Conservation (phyloP, 1,140 invertebrate species). For the Diachasma alloeum region DNA sequence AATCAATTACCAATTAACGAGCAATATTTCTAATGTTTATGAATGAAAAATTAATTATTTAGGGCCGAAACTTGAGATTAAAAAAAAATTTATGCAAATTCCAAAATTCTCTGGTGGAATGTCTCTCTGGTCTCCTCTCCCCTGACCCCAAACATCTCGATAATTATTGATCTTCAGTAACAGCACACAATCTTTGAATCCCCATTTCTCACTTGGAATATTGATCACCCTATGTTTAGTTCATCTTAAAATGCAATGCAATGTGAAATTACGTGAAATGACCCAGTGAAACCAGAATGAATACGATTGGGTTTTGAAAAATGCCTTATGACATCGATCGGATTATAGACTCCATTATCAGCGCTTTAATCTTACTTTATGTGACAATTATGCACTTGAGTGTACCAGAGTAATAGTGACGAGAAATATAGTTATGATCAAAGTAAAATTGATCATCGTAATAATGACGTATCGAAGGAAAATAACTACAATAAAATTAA, state of each 20-base stretch:
- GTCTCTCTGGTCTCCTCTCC: no score
- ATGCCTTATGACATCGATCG: neutral
- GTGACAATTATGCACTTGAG: neutral
- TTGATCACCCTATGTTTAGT: no score
- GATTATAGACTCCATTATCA: neutral
- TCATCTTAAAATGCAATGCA: neutral
- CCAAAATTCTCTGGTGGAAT: no score
- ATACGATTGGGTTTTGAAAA: neutral
- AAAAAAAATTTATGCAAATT: no score
- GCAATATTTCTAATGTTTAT: no score
- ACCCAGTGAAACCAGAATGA: neutral
- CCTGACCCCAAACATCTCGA: no score
- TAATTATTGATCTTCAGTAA: no score
- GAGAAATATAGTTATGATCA: neutral
- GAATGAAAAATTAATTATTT: no score
- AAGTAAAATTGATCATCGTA: neutral
- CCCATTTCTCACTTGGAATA: neutral
- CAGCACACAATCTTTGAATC: neutral
- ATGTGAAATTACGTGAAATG: neutral
- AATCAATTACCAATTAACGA: no score
- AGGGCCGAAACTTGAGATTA: no score
- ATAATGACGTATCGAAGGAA: neutral
- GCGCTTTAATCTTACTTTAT: constrained; percentile 6
- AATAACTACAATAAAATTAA: neutral
- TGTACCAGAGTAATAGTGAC: neutral